phyloP scores from a whole-genome alignment of 2,797 vertebrate species.

The Telmatherina bonti region DNA sequence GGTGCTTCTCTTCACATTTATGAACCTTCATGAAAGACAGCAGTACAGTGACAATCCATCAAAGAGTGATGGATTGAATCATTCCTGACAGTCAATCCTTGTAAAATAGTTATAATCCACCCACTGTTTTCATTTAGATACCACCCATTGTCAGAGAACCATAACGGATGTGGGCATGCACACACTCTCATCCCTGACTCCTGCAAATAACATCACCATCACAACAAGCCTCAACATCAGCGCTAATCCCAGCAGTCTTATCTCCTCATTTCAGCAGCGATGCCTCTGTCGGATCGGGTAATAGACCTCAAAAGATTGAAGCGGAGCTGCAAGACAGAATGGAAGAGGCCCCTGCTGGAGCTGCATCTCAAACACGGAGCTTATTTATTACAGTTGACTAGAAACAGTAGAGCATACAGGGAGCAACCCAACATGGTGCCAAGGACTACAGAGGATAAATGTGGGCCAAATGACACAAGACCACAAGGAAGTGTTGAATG shows the following conservation, averaged over 20 bases:
- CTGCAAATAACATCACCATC: conserved; percentile 10
- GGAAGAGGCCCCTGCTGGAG: conserved; percentile 19
- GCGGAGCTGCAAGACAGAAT: conserved; percentile 17
- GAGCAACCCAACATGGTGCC: background rate
- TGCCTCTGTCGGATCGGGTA: conserved; percentile 29
- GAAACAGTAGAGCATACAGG: conserved; percentile 18
- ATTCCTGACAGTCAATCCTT: background rate
- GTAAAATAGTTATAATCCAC: background rate
- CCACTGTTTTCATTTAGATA: background rate
- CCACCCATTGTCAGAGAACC: too few relatives aligned
- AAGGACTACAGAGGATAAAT: conserved; percentile 3
- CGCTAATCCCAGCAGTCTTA: conserved; percentile 40
- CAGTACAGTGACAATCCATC: background rate
- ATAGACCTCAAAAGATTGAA: conserved; percentile 50
- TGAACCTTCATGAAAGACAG: background rate
- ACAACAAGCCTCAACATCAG: background rate
- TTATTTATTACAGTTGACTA: conserved; percentile 35
- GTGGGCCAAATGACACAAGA: background rate
- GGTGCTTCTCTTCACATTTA: background rate
- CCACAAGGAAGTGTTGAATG: background rate
- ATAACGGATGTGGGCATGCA: too few relatives aligned
- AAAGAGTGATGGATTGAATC: background rate
- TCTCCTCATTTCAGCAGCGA: conserved; percentile 52
- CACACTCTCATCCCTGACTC: too few relatives aligned
- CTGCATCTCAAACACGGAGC: conserved; percentile 35